A percentile compares a stretch with the other conserved stretches of the same genome.
phyloP scores from a whole-genome alignment of 1,140 invertebrate genomes.

The Melipona quadrifasciata region DNA sequence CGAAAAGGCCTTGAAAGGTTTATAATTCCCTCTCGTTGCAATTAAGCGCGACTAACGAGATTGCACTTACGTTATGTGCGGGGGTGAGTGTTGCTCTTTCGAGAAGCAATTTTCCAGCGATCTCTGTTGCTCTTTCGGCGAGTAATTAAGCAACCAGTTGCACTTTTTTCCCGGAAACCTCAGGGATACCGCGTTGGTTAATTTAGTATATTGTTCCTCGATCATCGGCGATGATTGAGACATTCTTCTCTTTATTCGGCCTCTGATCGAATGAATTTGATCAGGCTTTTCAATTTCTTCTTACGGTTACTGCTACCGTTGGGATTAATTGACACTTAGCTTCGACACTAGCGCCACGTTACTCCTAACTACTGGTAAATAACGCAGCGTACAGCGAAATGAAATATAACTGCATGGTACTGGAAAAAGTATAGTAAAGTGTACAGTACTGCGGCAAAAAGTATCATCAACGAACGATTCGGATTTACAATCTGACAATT shows the following conservation, averaged over 20 bases:
- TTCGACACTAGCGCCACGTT: background rate
- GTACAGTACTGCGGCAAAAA: no score
- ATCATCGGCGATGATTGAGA: background rate
- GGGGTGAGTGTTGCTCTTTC: background rate
- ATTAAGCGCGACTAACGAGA: conserved; percentile 18
- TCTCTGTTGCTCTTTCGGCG: background rate
- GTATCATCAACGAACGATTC: no score
- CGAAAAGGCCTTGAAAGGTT: conserved; percentile 12
- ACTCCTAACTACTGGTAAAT: no score
- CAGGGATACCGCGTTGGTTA: background rate
- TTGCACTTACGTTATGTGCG: conserved; percentile 11
- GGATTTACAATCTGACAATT: no score
- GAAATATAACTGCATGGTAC: no score
- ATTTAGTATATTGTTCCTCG: background rate
- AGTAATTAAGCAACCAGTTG: conserved; percentile 15
- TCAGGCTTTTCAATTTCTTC: background rate
- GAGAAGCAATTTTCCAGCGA: conserved; percentile 12
- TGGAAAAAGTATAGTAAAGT: no score
- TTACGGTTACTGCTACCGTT: background rate
- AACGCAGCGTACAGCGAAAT: no score
- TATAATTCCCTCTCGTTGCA: conserved; percentile 27
- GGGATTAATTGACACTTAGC: background rate
- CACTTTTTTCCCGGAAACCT: background rate
- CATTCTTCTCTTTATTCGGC: background rate
- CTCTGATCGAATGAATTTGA: background rate